These are phyloP conservation scores for Sesia apiformis DNA, from an alignment of 2,888 invertebrate species.

Conservation along the genomic window DNA sequence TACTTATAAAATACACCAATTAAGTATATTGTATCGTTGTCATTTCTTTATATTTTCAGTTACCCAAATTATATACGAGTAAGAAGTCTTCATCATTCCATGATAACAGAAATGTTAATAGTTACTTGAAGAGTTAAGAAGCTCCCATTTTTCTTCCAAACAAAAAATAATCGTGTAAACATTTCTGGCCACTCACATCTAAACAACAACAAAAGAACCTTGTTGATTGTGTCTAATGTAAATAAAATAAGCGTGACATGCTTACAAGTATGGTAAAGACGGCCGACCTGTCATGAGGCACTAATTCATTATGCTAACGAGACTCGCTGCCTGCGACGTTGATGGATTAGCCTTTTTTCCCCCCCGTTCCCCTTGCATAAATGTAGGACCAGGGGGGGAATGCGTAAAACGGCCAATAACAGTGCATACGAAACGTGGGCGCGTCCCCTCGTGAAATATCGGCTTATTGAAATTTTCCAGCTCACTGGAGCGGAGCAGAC, in stretches of 20 bases:
- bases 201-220: background rate
- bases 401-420: slow-evolving; percentile 40
- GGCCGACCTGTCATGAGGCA: slow-evolving; percentile 19
- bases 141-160: no score
- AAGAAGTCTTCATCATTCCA: no score
- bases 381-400: slow-evolving; percentile 10
- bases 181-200: no score
- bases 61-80: no score
- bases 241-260: slow-evolving; percentile 13
- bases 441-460: slow-evolving; percentile 33
- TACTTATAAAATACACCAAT: no score
- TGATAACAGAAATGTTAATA: no score
- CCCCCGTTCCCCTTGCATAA: slow-evolving; percentile 5
- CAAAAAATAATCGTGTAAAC: no score
- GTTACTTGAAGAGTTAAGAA: no score
- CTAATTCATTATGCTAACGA: slow-evolving; percentile 72
- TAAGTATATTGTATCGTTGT: no score
- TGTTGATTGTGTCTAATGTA: slow-evolving; percentile 9
- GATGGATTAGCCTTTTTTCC: slow-evolving; percentile 54
- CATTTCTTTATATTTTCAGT: no score
- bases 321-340: slow-evolving; percentile 55
- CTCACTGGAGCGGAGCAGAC: slow-evolving; percentile 29
- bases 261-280: slow-evolving; percentile 13
- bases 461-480: slow-evolving; percentile 50
- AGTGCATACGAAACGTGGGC: slow-evolving; percentile 32